Percentiles rank a stretch among this genome's conserved stretches.
Evolutionary conservation across 2,113 vertebrate genomes (phyloP).

Genomic region (Seriola dumerili): DNA sequence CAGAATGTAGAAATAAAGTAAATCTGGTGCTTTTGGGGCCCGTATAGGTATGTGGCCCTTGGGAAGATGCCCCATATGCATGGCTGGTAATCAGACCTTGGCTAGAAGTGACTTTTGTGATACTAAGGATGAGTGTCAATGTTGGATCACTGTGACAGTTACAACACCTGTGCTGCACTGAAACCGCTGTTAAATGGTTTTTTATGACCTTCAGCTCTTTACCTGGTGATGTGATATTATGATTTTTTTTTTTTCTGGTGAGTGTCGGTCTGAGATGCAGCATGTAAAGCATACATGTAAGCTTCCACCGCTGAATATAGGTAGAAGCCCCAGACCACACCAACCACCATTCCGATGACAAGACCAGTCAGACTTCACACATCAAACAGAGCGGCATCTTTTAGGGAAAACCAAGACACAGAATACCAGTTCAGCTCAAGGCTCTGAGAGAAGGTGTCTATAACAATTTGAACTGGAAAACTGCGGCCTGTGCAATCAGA

Average conservation of each 20-base stretch:
- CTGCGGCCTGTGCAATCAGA: neutral
- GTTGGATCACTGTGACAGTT: neutral
- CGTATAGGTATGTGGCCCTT: too few species aligned
- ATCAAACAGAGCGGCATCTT: constrained; percentile 39
- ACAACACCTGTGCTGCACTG: neutral
- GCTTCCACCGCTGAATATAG: neutral
- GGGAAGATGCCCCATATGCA: too few species aligned
- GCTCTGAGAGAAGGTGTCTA: neutral
- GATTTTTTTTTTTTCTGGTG: neutral
- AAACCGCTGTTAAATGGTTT: neutral
- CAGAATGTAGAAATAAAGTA: too few species aligned
- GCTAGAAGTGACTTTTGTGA: neutral
- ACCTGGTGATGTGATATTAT: neutral
- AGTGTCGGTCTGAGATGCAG: neutral
- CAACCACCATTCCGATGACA: neutral
- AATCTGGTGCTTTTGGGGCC: too few species aligned
- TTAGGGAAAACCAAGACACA: constrained; percentile 6
- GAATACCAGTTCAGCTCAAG: neutral
- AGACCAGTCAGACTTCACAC: constrained; percentile 18
- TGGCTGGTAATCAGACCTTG: neutral
- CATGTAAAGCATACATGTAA: neutral
- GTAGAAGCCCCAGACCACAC: constrained; percentile 25
- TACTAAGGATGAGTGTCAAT: neutral
- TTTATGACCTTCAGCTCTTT: neutral
- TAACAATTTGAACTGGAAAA: too few species aligned